Evolutionary conservation across 1,140 invertebrate genomes (phyloP).

Genomic region (Epicauta chinensis): DNA sequence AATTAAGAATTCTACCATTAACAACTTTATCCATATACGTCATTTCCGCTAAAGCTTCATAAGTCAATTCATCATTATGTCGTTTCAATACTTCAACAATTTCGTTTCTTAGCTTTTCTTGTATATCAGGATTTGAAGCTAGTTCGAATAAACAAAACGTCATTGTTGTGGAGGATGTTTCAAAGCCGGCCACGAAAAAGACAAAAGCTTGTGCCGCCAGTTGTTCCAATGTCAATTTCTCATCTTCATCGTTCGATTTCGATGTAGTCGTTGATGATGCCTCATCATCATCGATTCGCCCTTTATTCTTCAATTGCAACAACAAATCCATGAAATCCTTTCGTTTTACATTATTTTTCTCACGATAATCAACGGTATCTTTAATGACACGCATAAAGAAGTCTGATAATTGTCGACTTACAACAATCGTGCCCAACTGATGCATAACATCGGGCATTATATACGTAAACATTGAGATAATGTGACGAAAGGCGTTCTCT

Average conservation of each 20-base stretch:
- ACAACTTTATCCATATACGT: slow-evolving; percentile 41
- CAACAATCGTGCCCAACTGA: not conserved
- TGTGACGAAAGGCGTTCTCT: not conserved
- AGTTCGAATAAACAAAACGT: slow-evolving; percentile 48
- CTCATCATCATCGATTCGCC: not conserved
- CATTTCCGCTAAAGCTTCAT: slow-evolving; percentile 36
- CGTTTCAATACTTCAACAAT: slow-evolving; percentile 37
- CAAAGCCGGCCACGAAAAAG: slow-evolving; percentile 53
- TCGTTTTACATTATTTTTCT: slow-evolving; percentile 40
- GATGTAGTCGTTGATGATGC: not conserved
- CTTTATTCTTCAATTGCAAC: slow-evolving; percentile 38
- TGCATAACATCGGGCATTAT: not conserved
- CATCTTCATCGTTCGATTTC: not conserved
- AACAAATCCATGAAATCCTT: slow-evolving; percentile 52
- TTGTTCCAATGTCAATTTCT: slow-evolving; percentile 1
- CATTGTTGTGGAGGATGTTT: slow-evolving; percentile 53
- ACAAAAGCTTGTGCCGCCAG: slow-evolving; percentile 45
- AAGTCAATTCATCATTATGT: slow-evolving; percentile 31
- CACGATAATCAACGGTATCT: slow-evolving; percentile 27
- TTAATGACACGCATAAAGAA: slow-evolving; percentile 45
- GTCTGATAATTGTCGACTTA: slow-evolving; percentile 28
- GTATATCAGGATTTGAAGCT: slow-evolving; percentile 48
- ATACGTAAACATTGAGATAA: slow-evolving; percentile 6
- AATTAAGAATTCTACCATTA: slow-evolving; percentile 5
- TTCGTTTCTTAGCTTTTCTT: slow-evolving; percentile 48